Conservation (phyloP, 2,888 invertebrate genomes). For the Rutpela maculata region DNA sequence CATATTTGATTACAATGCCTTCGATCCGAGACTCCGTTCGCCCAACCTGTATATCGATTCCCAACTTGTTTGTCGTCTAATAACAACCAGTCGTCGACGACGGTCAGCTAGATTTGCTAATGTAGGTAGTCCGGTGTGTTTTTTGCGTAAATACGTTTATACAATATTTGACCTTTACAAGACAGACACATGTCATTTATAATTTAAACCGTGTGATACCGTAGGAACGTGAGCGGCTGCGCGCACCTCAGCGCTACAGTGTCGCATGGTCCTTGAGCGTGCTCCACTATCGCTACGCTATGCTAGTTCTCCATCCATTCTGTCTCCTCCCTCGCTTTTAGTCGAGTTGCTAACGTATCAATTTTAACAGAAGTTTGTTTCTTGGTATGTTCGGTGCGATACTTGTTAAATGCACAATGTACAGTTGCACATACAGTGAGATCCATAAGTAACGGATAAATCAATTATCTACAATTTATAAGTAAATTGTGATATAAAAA, state of each 20-base stretch:
- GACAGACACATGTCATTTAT: slow-evolving; percentile 43
- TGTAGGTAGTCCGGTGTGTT: slow-evolving; percentile 18
- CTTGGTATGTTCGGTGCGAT: not conserved
- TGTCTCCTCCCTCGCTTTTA: slow-evolving; percentile 31
- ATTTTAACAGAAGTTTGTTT: not conserved
- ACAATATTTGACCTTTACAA: slow-evolving; percentile 40
- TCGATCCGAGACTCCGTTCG: not conserved
- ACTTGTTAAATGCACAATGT: too few relatives aligned
- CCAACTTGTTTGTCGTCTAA: not conserved
- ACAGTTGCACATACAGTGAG: too few relatives aligned
- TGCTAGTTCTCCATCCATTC: slow-evolving; percentile 19
- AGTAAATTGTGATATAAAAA: too few relatives aligned
- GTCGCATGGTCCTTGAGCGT: slow-evolving; percentile 44
- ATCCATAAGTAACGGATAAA: too few relatives aligned
- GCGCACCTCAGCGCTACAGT: slow-evolving; percentile 35
- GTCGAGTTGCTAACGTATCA: not conserved
- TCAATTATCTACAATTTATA: too few relatives aligned
- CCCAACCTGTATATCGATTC: slow-evolving; percentile 15
- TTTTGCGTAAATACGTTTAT: slow-evolving; percentile 34
- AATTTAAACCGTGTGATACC: slow-evolving; percentile 38
- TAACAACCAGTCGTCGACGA: not conserved
- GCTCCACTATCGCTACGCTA: slow-evolving; percentile 32
- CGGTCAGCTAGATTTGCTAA: slow-evolving; percentile 29
- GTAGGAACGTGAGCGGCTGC: slow-evolving; percentile 31
- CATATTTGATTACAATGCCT: not conserved